Conservation (phyloP, 1,140 invertebrate genomes). For the Heliconius hewitsoni region DNA sequence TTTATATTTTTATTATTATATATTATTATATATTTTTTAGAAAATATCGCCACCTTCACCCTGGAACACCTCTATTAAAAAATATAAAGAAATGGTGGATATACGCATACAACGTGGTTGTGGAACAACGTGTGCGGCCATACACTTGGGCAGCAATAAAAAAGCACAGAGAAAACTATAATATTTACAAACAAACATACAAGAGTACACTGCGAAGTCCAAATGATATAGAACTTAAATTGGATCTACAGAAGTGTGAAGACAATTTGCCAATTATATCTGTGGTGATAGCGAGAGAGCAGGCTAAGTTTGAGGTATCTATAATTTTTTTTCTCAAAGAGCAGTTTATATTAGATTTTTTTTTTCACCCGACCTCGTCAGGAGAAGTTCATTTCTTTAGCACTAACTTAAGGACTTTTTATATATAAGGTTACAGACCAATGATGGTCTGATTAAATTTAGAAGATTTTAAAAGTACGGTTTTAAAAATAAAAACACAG, state of each 20-base stretch:
- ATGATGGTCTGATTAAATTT: too few species aligned
- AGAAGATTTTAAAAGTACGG: too few species aligned
- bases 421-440: too few species aligned
- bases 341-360: too few species aligned
- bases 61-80: constrained; percentile 74
- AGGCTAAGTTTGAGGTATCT: constrained; percentile 86
- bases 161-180: constrained; percentile 87
- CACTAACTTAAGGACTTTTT: too few species aligned
- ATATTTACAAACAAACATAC: constrained; percentile 87
- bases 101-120: constrained; percentile 87
- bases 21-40: too few species aligned
- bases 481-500: too few species aligned
- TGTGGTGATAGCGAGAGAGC: constrained; percentile 89
- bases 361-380: too few species aligned
- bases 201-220: constrained; percentile 87
- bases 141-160: constrained; percentile 88
- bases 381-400: too few species aligned
- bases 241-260: constrained; percentile 89
- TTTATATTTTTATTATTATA: too few species aligned
- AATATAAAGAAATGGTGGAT: constrained; percentile 87
- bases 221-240: constrained; percentile 87
- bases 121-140: constrained; percentile 87
- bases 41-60: constrained; percentile 81
- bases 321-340: not conserved
- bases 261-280: constrained; percentile 88